Evolutionary conservation across 2,888 invertebrate genomes (phyloP), one percentile per base, ranked within the genome.

Genomic region (Eristalis tenax): DNA sequence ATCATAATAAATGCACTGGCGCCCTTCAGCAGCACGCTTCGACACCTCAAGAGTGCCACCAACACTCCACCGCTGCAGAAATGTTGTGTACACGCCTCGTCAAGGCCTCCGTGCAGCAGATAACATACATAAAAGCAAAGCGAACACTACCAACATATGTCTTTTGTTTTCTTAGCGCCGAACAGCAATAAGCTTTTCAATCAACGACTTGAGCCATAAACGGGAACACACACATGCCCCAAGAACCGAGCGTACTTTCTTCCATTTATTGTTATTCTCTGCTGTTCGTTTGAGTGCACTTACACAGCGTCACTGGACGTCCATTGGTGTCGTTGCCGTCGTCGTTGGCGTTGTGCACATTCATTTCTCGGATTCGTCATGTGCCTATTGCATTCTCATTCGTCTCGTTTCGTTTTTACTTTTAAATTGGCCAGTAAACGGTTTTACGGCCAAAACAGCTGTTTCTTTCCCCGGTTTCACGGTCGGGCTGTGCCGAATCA

Each of bases 151-250:
- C 50, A 32, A 32, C 32, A 10, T 32, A 50, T 18, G 18, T 50
- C 18, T 18, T 18, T 8, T 18, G 50, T n/a, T 18, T 50, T 50
- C 64, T 61, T 61, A 61, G 15, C 61, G 40, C 40, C 26, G 61
- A 64, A 73, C 50, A 65, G 38, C 74, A 56, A 74, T 74, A 74
- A 65, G 65, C n/a, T 74, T 74, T 74, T 65, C 74, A 74, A 74
- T 74, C 74, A 74, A 35, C 64, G 56, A 50, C 65, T 35, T 57
- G 35, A 32, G 61, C 63, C 56, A 35, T 56, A 65, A 65, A 74
- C 13, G 63, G 32, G 73, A 73, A 73, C 50, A 64, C 64, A 50
- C 50, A 50, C 50, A 18, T 8, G 50, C 18, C 56, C 56, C n/a
- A 57, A 65, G 38, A 65, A 74, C 50, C 23, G 65, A 50, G 18